Evolutionary conservation across 2,113 vertebrate genomes (phyloP).

Genomic region (Istiophorus platypterus): DNA sequence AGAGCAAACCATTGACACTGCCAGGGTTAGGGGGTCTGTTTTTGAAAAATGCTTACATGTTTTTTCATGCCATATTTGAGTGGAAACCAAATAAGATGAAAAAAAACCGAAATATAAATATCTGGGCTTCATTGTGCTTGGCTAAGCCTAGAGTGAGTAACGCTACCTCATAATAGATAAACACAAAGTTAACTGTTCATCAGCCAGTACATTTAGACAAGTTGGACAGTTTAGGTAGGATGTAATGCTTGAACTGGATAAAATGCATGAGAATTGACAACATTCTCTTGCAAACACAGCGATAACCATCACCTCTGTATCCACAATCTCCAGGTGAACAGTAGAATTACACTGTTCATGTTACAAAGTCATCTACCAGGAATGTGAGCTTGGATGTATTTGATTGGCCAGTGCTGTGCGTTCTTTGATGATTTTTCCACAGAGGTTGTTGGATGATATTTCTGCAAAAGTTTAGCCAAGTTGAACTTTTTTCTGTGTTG

Average conservation of each 20-base stretch:
- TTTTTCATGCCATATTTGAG: not conserved
- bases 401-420: not conserved
- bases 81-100: not conserved
- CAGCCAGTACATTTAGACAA: not conserved
- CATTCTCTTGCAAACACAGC: too few relatives aligned
- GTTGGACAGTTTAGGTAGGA: not conserved
- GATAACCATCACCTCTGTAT: not conserved
- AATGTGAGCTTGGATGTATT: slow-evolving; percentile 8
- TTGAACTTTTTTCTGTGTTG: not conserved
- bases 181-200: not conserved
- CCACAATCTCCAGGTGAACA: not conserved
- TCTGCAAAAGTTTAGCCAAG: not conserved
- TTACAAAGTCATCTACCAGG: not conserved
- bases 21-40: not conserved
- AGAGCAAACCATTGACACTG: slow-evolving; percentile 22
- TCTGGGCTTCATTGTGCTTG: not conserved
- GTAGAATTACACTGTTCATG: not conserved
- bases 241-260: not conserved
- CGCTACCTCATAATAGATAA: not conserved
- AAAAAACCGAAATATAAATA: not conserved
- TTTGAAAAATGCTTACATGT: not conserved
- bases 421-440: slow-evolving; percentile 3
- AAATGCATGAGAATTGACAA: not conserved
- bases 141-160: not conserved
- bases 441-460: slow-evolving; percentile 1